phyloP scores from a whole-genome alignment of 2,113 vertebrate genomes.

The Meles meles region DNA sequence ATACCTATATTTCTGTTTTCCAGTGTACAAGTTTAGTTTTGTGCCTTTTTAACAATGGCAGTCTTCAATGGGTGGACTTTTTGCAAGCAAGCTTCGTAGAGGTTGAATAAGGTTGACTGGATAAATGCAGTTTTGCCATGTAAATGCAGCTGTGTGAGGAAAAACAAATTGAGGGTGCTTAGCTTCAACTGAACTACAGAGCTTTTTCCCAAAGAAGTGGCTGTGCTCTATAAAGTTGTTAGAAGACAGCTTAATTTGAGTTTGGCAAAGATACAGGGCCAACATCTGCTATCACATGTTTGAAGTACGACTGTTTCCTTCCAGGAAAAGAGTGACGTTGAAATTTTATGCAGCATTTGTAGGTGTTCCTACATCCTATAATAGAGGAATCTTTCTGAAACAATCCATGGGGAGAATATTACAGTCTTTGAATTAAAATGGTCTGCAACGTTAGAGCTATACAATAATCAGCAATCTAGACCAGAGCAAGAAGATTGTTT shows the following conservation, averaged over 20 bases:
- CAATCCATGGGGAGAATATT: neutral
- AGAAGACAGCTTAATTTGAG: conserved; percentile 34
- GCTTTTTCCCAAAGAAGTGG: neutral
- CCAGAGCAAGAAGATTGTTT: neutral
- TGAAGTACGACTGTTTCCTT: neutral
- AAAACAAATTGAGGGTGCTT: neutral
- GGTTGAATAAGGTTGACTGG: neutral
- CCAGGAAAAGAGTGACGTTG: conserved; percentile 31
- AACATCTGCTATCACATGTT: conserved; percentile 39
- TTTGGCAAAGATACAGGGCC: neutral
- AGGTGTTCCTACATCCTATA: neutral
- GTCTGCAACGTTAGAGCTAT: neutral
- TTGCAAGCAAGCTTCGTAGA: neutral
- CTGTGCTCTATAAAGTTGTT: neutral
- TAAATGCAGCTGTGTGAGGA: neutral
- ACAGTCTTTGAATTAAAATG: neutral
- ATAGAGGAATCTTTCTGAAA: neutral
- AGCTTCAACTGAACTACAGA: neutral
- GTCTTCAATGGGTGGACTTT: neutral
- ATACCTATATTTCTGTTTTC: neutral
- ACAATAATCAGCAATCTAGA: neutral
- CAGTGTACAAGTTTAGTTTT: neutral
- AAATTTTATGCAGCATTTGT: neutral
- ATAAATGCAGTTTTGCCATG: neutral
- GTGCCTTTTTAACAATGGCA: neutral